Conservation (phyloP, 2,113 vertebrate species). For the Callospermophilus lateralis region DNA sequence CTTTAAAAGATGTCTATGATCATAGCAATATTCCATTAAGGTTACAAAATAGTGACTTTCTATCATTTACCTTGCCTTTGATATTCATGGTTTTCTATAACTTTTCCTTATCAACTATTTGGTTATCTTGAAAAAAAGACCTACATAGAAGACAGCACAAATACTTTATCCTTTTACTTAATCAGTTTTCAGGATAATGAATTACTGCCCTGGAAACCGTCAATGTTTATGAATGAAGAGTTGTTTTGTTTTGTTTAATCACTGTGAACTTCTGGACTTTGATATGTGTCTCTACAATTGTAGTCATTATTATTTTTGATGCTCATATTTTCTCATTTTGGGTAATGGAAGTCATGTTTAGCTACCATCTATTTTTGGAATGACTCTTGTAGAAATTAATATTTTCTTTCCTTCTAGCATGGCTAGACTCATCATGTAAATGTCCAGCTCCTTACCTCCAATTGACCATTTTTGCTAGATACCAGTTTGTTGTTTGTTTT, state of each 20-base stretch:
- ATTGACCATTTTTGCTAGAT: neutral
- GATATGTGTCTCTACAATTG: neutral
- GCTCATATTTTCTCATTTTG: neutral
- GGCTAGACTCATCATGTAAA: neutral
- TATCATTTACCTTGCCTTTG: neutral
- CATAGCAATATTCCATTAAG: neutral
- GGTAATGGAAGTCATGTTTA: neutral
- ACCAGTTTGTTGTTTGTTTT: neutral
- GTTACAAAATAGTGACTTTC: neutral
- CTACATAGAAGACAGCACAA: neutral
- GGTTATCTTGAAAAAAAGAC: slow-evolving; percentile 33
- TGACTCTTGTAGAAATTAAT: neutral
- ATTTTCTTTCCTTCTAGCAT: neutral
- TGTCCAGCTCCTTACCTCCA: neutral
- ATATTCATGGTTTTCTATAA: neutral
- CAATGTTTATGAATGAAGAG: neutral
- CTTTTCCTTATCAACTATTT: neutral
- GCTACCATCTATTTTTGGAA: neutral
- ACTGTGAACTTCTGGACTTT: slow-evolving; percentile 24
- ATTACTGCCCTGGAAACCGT: slow-evolving; percentile 15
- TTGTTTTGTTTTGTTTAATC: neutral
- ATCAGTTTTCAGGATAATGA: slow-evolving; percentile 57
- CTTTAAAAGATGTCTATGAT: neutral
- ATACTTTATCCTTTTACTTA: slow-evolving; percentile 10
- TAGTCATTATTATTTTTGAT: neutral